Evolutionary conservation across 2,888 invertebrate species (phyloP).

Genomic region (Gryllus longicercus): DNA sequence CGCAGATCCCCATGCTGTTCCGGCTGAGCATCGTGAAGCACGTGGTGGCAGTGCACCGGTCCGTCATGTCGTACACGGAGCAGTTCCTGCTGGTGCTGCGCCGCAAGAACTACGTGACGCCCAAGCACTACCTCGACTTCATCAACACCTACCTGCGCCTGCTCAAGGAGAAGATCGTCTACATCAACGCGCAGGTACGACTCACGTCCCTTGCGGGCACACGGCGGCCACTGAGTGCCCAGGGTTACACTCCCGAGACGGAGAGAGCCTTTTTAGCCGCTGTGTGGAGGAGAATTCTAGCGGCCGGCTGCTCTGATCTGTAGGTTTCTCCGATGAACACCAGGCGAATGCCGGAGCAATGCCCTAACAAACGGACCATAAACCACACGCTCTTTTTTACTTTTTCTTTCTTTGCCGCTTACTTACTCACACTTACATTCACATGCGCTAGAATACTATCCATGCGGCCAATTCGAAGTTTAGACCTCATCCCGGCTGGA

Average conservation of each 20-base stretch:
- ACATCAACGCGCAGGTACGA: slow-evolving; percentile 50
- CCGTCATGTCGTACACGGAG: slow-evolving; percentile 65
- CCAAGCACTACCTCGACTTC: slow-evolving; percentile 87
- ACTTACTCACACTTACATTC: too few relatives aligned
- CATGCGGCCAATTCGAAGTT: too few relatives aligned
- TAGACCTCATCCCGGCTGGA: background rate
- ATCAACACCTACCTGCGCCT: slow-evolving; percentile 74
- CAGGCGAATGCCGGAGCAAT: too few relatives aligned
- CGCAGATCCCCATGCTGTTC: slow-evolving; percentile 63
- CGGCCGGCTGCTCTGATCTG: too few relatives aligned
- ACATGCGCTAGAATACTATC: too few relatives aligned
- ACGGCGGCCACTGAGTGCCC: background rate
- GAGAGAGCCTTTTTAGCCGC: background rate
- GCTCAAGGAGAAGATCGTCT: slow-evolving; percentile 64
- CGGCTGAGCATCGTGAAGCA: slow-evolving; percentile 73
- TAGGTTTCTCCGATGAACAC: too few relatives aligned
- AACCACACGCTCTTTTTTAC: too few relatives aligned
- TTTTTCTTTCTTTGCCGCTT: too few relatives aligned
- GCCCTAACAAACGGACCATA: too few relatives aligned
- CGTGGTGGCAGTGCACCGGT: slow-evolving; percentile 80
- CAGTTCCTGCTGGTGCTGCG: slow-evolving; percentile 72
- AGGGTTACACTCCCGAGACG: too few relatives aligned
- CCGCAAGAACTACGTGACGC: slow-evolving; percentile 83
- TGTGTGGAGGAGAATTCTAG: too few relatives aligned
- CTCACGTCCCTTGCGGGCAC: background rate